A percentile compares a stretch with the other conserved stretches of the same genome.
These are phyloP conservation scores for Muraenolepis orangiensis DNA, from an alignment of 2,797 vertebrate genomes.

Conservation along the genomic window DNA sequence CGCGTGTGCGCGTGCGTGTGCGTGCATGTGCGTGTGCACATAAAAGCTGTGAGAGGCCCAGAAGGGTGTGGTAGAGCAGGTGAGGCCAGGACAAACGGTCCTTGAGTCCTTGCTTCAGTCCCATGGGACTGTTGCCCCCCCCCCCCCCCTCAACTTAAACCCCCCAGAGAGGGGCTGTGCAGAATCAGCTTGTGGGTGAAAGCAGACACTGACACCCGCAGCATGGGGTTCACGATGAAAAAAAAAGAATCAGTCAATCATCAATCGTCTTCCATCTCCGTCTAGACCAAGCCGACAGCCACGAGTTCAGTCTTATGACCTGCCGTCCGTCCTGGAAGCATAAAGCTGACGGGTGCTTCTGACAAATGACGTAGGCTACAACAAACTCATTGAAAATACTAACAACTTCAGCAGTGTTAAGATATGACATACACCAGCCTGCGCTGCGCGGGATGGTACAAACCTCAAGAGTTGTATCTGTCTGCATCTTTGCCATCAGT, in stretches of 20 bases:
- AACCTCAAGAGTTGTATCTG: slow-evolving; percentile 5
- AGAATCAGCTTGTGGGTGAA: neutral
- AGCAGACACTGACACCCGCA: neutral
- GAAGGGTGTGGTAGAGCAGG: neutral
- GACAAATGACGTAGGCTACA: too few species aligned
- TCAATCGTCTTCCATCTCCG: neutral
- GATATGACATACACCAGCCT: too few species aligned
- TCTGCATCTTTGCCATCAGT: slow-evolving; percentile 19
- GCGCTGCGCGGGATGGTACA: too few species aligned
- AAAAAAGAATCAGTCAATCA: too few species aligned
- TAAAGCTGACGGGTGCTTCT: too few species aligned
- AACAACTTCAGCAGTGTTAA: too few species aligned
- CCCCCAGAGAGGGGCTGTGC: neutral
- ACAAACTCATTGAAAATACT: too few species aligned
- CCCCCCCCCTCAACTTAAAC: neutral
- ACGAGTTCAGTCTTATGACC: too few species aligned
- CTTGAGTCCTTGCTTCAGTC: neutral
- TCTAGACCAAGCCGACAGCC: neutral
- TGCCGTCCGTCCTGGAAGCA: neutral
- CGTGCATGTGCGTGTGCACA: neutral
- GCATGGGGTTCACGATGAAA: neutral
- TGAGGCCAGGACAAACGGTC: neutral
- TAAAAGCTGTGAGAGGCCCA: neutral
- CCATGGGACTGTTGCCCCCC: neutral
- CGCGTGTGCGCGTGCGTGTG: slow-evolving; percentile 8